Percentiles rank a stretch among this genome's conserved stretches.
These are phyloP conservation scores for Cinclus cinclus DNA, from an alignment of 2,113 vertebrate species.

Conservation along the genomic window DNA sequence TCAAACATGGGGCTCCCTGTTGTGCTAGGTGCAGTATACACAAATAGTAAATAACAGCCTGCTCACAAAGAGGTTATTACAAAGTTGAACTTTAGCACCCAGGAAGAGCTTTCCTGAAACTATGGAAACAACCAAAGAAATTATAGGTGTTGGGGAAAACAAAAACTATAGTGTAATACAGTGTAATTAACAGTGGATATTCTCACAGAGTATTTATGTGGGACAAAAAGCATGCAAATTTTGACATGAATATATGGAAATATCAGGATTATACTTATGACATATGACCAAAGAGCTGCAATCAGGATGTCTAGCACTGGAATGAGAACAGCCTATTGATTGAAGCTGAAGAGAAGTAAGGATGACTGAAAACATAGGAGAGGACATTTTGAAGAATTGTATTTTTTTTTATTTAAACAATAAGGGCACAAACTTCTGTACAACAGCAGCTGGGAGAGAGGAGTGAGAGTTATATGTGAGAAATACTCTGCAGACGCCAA, in stretches of 20 bases:
- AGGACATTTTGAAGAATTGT: background rate
- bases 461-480: background rate
- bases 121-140: background rate
- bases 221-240: background rate
- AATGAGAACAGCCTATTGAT: background rate
- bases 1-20: background rate
- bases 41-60: background rate
- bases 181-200: background rate
- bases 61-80: background rate
- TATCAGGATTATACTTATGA: background rate
- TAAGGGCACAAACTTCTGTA: background rate
- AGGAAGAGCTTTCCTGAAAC: background rate
- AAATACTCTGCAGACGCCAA: background rate
- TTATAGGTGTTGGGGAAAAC: background rate
- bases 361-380: background rate
- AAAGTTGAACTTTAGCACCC: background rate
- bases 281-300: background rate
- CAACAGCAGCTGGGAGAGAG: background rate
- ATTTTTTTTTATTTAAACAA: background rate
- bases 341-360: background rate
- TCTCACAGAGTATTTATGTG: background rate
- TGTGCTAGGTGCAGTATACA: background rate
- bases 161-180: background rate
- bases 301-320: background rate
- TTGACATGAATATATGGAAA: background rate